Conservation (phyloP, 2,888 invertebrate species). For the Chrysomela aeneicollis region DNA sequence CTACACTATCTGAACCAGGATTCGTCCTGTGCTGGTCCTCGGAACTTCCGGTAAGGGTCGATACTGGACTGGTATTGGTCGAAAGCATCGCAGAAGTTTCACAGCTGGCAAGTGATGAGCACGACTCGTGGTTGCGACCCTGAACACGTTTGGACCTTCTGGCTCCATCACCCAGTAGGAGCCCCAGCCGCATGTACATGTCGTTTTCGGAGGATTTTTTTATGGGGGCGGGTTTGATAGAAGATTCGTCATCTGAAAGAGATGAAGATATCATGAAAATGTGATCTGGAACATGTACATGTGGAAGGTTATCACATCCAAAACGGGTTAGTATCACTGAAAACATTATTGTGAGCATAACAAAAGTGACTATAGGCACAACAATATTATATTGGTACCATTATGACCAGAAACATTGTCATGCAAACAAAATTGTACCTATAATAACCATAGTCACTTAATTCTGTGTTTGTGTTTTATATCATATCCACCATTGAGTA, state of each 20-base stretch:
- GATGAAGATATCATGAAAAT: slow-evolving; percentile 6
- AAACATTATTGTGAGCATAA: too few species aligned
- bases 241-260: slow-evolving; percentile 75
- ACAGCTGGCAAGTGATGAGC: slow-evolving; percentile 65
- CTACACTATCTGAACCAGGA: slow-evolving; percentile 74
- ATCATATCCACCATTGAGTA: background rate
- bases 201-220: slow-evolving; percentile 76
- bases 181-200: slow-evolving; percentile 82
- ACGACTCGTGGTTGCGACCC: slow-evolving; percentile 62
- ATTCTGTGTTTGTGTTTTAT: background rate
- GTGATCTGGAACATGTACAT: background rate
- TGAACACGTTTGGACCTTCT: slow-evolving; percentile 49
- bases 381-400: too few species aligned
- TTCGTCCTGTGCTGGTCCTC: slow-evolving; percentile 68
- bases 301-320: background rate
- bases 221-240: slow-evolving; percentile 67
- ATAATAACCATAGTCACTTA: too few species aligned
- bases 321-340: background rate
- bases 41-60: slow-evolving; percentile 86
- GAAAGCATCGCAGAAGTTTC: slow-evolving; percentile 72
- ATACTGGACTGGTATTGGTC: slow-evolving; percentile 88
- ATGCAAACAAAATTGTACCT: too few species aligned
- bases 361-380: too few species aligned
- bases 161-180: slow-evolving; percentile 78
- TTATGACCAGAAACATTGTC: too few species aligned